Evolutionary conservation across 2,113 vertebrate genomes (phyloP).

Genomic region (Xiphophorus couchianus): DNA sequence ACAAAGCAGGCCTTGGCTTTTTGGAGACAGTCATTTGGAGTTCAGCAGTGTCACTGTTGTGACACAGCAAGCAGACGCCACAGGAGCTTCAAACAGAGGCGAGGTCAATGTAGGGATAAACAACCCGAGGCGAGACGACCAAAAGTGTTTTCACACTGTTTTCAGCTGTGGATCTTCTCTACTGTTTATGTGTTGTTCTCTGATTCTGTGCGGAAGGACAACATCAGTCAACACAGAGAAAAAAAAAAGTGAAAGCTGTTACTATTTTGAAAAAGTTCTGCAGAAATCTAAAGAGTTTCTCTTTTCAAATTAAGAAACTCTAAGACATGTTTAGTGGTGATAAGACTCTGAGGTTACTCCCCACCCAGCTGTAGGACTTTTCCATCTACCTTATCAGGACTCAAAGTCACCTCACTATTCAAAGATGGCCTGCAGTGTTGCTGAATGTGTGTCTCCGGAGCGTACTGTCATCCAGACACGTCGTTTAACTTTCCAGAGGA

Average conservation of each 20-base stretch:
- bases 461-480: conserved; percentile 37
- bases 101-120: conserved; percentile 32
- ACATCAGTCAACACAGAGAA: neutral
- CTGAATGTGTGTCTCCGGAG: conserved; percentile 38
- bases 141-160: conserved; percentile 50
- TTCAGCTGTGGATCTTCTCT: conserved; percentile 31
- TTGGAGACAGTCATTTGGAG: conserved; percentile 59
- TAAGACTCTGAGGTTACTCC: neutral
- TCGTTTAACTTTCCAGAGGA: conserved; percentile 46
- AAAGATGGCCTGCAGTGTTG: conserved; percentile 36
- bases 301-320: neutral
- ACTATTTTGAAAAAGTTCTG: neutral
- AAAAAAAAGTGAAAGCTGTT: neutral
- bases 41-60: conserved; percentile 59
- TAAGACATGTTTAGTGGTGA: neutral
- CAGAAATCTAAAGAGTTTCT: neutral
- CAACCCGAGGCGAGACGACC: conserved; percentile 13
- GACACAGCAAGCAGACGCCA: conserved; percentile 49
- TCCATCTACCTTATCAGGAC: neutral
- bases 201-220: conserved; percentile 1
- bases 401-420: conserved; percentile 66
- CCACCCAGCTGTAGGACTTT: conserved; percentile 10
- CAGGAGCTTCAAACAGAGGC: conserved; percentile 33
- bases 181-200: conserved; percentile 29
- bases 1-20: conserved; percentile 46